A percentile compares a stretch with the other conserved stretches of the same genome.
Evolutionary conservation across 2,113 vertebrate genomes (phyloP).

Genomic region (Kobus ellipsiprymnus): DNA sequence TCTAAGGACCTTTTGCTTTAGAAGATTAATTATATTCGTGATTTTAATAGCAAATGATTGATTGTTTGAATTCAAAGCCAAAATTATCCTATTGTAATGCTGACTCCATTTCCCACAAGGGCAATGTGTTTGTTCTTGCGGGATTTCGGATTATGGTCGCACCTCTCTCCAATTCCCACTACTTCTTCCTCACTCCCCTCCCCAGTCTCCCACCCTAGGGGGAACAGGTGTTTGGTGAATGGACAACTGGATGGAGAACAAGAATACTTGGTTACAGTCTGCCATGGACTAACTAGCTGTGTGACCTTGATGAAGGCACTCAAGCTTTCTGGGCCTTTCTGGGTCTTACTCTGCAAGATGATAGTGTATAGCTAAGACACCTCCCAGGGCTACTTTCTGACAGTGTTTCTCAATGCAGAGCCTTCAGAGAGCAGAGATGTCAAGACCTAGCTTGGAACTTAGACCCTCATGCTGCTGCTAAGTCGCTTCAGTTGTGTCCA

Average conservation of each 20-base stretch:
- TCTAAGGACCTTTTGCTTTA: background rate
- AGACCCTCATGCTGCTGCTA: background rate
- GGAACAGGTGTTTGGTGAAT: background rate
- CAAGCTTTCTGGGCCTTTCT: background rate
- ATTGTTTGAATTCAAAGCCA: background rate
- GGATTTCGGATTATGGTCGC: background rate
- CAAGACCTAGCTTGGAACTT: background rate
- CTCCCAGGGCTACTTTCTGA: background rate
- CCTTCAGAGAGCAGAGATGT: background rate
- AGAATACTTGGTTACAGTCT: background rate
- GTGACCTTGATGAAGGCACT: background rate
- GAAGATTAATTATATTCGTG: background rate
- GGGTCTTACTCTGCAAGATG: background rate
- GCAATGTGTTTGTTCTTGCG: background rate
- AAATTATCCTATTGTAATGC: background rate
- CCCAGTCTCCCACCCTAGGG: background rate
- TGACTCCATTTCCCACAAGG: background rate
- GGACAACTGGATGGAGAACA: background rate
- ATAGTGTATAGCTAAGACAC: background rate
- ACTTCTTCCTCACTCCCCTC: background rate
- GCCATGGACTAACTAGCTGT: background rate
- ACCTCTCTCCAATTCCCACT: background rate
- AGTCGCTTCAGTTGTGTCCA: too few relatives aligned
- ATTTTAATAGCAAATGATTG: background rate
- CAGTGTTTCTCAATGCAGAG: background rate